Conservation (phyloP, 2,888 invertebrate species). For the Drosophila greeni region DNA sequence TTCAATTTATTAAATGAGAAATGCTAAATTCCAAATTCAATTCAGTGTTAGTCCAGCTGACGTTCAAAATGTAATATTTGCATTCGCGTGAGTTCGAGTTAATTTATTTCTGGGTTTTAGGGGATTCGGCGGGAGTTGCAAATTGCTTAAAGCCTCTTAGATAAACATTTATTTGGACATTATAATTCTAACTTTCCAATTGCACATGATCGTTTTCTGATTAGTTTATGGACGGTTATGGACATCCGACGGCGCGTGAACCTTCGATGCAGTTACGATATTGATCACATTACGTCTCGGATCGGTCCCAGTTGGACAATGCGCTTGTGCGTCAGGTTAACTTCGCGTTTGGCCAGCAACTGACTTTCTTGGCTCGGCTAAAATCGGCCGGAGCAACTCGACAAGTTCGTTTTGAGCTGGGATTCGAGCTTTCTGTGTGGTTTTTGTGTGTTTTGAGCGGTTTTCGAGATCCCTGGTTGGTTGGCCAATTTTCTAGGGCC, state of each 20-base stretch:
- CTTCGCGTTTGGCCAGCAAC: conserved; percentile 61
- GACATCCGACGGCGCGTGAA: conserved; percentile 47
- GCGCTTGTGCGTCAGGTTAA: conserved; percentile 65
- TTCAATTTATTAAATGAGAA: conserved; percentile 60
- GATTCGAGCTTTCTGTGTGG: conserved; percentile 22
- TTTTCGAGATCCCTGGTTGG: conserved; percentile 60
- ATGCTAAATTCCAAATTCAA: conserved; percentile 51
- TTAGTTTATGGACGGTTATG: not conserved
- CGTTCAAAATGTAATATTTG: conserved; percentile 40
- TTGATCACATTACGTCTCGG: conserved; percentile 40
- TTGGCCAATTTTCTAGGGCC: conserved; percentile 18
- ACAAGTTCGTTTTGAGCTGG: conserved; percentile 44
- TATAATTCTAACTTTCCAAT: not conserved
- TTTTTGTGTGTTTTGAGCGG: conserved; percentile 48
- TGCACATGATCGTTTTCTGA: conserved; percentile 8
- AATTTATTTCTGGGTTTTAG: conserved; percentile 31
- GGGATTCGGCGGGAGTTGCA: conserved; percentile 36
- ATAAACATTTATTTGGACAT: conserved; percentile 39
- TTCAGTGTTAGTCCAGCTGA: conserved; percentile 35
- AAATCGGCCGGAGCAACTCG: conserved; percentile 19
- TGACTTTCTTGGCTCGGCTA: conserved; percentile 33
- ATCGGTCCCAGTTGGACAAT: conserved; percentile 41
- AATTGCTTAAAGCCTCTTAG: conserved; percentile 47
- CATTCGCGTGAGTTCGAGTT: conserved; percentile 59
- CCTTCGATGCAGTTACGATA: conserved; percentile 36